phyloP scores from a whole-genome alignment of 2,888 invertebrate species.

The Axea sp. region DNA sequence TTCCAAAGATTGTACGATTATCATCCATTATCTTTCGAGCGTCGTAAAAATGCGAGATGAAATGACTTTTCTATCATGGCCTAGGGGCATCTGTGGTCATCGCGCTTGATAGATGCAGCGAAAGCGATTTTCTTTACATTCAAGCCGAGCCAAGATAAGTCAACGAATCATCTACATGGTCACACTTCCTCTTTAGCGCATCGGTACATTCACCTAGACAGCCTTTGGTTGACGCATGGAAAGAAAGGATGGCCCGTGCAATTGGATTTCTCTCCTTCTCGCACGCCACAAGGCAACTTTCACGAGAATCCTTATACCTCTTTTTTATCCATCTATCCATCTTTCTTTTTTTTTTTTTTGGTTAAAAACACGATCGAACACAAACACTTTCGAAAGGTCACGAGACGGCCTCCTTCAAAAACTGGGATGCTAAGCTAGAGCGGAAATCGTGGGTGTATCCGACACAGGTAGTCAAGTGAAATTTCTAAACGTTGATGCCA shows the following conservation, averaged over 20 bases:
- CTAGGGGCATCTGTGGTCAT: slow-evolving; percentile 66
- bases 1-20: slow-evolving; percentile 34
- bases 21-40: slow-evolving; percentile 39
- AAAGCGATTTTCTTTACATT: slow-evolving; percentile 67
- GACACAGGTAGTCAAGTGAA: slow-evolving; percentile 8
- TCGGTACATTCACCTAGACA: slow-evolving; percentile 55
- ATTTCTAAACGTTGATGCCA: too few species aligned
- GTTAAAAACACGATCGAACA: slow-evolving; percentile 47
- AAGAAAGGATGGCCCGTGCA: slow-evolving; percentile 56
- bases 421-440: slow-evolving; percentile 61
- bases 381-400: slow-evolving; percentile 72
- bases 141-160: slow-evolving; percentile 52
- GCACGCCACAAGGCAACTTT: slow-evolving; percentile 71
- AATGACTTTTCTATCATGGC: slow-evolving; percentile 59
- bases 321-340: slow-evolving; percentile 12
- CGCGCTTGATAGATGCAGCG: slow-evolving; percentile 63
- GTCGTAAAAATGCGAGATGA: slow-evolving; percentile 48
- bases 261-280: slow-evolving; percentile 38
- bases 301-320: slow-evolving; percentile 65
- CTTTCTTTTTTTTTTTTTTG: slow-evolving; percentile 37
- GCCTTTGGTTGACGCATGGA: slow-evolving; percentile 62
- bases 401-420: slow-evolving; percentile 71
- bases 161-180: slow-evolving; percentile 54
- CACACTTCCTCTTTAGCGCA: slow-evolving; percentile 57
- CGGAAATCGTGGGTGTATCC: slow-evolving; percentile 40